Evolutionary conservation across 2,888 invertebrate genomes (phyloP), one percentile per base, ranked within the genome.

Genomic region (Strigamia transsilvanica): DNA sequence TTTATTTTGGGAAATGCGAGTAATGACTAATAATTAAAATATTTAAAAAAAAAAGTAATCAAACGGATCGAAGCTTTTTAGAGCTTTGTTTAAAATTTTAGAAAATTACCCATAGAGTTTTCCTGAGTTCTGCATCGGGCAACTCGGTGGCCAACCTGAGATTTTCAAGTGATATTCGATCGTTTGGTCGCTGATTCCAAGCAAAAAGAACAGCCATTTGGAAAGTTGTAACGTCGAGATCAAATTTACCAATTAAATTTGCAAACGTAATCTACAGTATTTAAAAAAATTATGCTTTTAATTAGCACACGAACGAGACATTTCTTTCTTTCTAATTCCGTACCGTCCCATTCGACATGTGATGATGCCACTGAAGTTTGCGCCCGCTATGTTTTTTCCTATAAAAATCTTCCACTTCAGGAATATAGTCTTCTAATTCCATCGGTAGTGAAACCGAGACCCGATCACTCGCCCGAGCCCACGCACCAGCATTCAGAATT

Each of bases 141-240:
- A 99, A 90, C 89, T 99, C 98, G 0, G 99, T 99, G 4, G 99
- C 98, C 85, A 99, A 90, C 86, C 96, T 92, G 83, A 99, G 90
- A 90, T 98, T 98, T 89, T 99, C 99, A 87, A 98, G 97, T n/a
- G 95, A 94, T 84, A 99, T 93, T 89, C 93, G 94, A 86, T 98
- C 98, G 85, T 92, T 90, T 0, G 96, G 96, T 84, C 99, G 91
- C 88, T 98, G 97, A 90, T 99, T 99, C 98, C 98, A 99, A 21
- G 98, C 97, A 90, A 98, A 99, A 73, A 99, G 90, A 21, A 99
- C 98, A 56, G 98, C 98, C 98, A 99, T 98, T 92, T 99, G 99
- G 89, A 99, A 99, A 34, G 99, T 99, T 15, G 99, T 99, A 9
- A 99, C 98, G 88, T 99, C 99, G 86, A 99, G 90, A 89, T 99